Base-by-base conservation (phyloP, 2,888 invertebrate species). In the Tetropium fuscum region DNA sequence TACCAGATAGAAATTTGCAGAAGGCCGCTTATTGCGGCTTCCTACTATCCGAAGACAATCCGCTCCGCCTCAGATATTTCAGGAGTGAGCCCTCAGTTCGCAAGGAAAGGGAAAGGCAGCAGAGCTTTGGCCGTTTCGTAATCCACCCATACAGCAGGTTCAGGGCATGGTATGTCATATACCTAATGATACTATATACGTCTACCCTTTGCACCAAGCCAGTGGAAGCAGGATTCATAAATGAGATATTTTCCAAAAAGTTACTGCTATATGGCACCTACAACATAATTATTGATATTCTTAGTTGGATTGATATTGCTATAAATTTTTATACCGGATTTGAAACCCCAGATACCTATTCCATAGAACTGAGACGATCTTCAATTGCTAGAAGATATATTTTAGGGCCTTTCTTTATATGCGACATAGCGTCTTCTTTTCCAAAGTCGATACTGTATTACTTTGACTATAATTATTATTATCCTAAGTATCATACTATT, bases 141-240 rank as follows among this genome's bases (percentile, higher is more conserved):
- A 48, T 48, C 10, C 48, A 48, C 8, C 48, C 48, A 4, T 48
- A 15, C 36, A 49, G 49, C 27, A 49, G 27, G 15, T 40, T 38
- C 15, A 44, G 58, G 25, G 45, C 41, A 11, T 45, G 47, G 41
- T 58, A 58, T 7, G 58, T 53, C 2, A 22, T 53, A n/a, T 45
- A 22, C 7, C 10, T 58, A 25, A 34, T 58, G 11, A 13, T 38
- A n/a, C 16, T 58, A 8, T 53, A 47, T 8, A 1, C 11, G 0
- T 15, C 3, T 2, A 10, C 11, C 11, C 32, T 58, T 15, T 1
- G 32, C 6, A n/a, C 11, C 5, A 58, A 58, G 13, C 53, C 58
- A 0, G 5, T 53, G 2, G 34, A 40, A 6, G 53, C 53, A 10
- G 36, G 20, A 8, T 40, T 53, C 22, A 10, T 34, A 6, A 1